Base-by-base conservation (phyloP, 2,888 invertebrate species). In the Microctonus hyperodae region DNA sequence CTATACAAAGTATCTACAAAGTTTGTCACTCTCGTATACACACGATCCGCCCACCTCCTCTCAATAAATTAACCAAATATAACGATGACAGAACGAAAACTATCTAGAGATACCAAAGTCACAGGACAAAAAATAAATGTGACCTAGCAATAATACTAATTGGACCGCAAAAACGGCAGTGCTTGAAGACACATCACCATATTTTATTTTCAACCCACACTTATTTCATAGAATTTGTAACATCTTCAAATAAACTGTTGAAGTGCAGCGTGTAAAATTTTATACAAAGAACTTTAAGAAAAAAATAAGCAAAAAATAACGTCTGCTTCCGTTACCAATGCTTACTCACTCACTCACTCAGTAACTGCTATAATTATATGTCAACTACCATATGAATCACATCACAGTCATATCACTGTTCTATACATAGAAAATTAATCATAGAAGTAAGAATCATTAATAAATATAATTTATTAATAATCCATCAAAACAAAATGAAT, bases 121-220 rank as follows among this genome's bases (percentile, higher is more conserved):
- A 9, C n/a, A 44, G 2, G 6, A 16, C 44, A n/a, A 37, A 20
- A 50, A 50, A n/a, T 22, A 55, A 55, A 28, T 28, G 55, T 22
- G 22, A 23, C 13, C 22, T n/a, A 50, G 58, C 35, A 51, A 67
- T 63, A 64, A 65, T 65, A 51, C 48, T 69, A 71, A 69, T 71
- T 69, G 61, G 68, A 70, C 63, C 66, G 64, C 57, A 44, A 66
- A 64, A 33, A 56, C 59, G 9, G 13, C 20, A 55, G 40, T 58
- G 40, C 11, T 13, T 58, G 1, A 20, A 23, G 35, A 40, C 7
- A 44, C 44, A 16, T 23, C 20, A 58, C 35, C 13, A 11, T 58
- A 58, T 23, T 23, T 23, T 23, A 58, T 58, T 58, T 58, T 23
- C 23, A 40, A 22, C 25, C 25, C 13, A 23, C 22, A 11, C 37